phyloP scores from a whole-genome alignment of 2,797 vertebrate species.

The Rhabdophis nuchalis region DNA sequence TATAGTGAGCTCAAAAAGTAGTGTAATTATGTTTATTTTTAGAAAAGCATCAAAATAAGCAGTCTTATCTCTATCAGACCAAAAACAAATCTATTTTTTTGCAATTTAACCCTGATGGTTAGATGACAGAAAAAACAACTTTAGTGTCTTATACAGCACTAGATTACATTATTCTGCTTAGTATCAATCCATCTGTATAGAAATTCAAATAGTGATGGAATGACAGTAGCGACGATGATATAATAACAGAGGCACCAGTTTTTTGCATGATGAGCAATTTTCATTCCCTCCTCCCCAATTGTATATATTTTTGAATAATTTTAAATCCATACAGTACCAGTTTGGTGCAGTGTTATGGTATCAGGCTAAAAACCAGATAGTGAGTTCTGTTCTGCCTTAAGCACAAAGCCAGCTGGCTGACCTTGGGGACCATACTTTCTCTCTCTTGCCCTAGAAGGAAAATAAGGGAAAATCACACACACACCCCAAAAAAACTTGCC shows the following conservation, averaged over 20 bases:
- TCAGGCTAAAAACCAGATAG: not conserved
- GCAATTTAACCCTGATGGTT: not conserved
- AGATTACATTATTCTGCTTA: not conserved
- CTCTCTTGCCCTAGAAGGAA: not conserved
- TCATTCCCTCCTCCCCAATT: not conserved
- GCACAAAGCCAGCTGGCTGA: not conserved
- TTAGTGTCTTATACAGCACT: not conserved
- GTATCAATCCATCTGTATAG: not conserved
- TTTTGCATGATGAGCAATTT: not conserved
- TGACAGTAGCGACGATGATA: not conserved
- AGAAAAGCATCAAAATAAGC: not conserved
- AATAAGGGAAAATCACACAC: not conserved
- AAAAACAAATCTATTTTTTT: not conserved
- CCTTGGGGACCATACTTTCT: not conserved
- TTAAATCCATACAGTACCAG: not conserved
- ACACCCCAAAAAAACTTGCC: not conserved
- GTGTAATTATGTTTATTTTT: not conserved
- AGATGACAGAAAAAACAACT: slow-evolving; percentile 2
- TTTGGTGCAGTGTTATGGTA: not conserved
- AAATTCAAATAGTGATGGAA: not conserved
- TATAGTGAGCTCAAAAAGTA: not conserved
- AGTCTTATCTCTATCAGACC: not conserved
- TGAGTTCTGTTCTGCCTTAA: not conserved
- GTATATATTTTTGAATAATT: not conserved
- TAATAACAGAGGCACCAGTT: not conserved